A percentile compares a stretch with the other conserved stretches of the same genome.
Evolutionary conservation across 2,888 invertebrate genomes (phyloP).

Genomic region (Therioaphis trifolii): DNA sequence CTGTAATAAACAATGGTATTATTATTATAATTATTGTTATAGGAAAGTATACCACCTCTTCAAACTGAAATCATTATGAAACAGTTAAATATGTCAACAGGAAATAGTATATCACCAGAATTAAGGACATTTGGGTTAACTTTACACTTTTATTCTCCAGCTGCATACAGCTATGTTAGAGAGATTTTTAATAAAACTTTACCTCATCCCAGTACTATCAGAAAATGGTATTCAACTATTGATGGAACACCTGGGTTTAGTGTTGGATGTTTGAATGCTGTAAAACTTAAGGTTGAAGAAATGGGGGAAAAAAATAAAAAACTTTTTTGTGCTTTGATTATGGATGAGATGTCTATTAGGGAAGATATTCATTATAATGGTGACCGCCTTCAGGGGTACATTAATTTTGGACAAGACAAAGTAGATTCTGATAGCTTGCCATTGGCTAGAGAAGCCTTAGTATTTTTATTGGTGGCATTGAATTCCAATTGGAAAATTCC

Average conservation of each 20-base stretch:
- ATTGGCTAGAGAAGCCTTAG: no score
- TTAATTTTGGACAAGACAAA: no score
- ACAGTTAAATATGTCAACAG: neutral
- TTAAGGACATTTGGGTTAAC: conserved; percentile 24
- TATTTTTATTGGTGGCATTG: no score
- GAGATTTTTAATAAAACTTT: conserved; percentile 16
- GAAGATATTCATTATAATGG: no score
- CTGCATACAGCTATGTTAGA: conserved; percentile 21
- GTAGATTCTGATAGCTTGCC: no score
- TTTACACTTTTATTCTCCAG: conserved; percentile 1
- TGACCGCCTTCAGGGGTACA: no score
- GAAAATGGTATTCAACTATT: conserved; percentile 19
- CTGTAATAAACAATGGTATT: no score
- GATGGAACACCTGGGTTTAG: conserved; percentile 17
- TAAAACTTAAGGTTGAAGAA: neutral
- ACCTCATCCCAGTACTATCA: conserved; percentile 31
- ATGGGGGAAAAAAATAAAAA: no score
- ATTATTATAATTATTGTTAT: no score
- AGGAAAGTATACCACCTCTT: conserved; percentile 20
- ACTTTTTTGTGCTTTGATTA: no score
- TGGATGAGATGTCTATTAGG: no score
- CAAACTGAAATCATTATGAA: conserved; percentile 6
- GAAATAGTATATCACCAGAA: conserved; percentile 24
- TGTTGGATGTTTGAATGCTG: neutral
- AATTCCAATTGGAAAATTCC: no score